Conservation (phyloP, 1,140 invertebrate species). For the Andrena cerasifolii region DNA sequence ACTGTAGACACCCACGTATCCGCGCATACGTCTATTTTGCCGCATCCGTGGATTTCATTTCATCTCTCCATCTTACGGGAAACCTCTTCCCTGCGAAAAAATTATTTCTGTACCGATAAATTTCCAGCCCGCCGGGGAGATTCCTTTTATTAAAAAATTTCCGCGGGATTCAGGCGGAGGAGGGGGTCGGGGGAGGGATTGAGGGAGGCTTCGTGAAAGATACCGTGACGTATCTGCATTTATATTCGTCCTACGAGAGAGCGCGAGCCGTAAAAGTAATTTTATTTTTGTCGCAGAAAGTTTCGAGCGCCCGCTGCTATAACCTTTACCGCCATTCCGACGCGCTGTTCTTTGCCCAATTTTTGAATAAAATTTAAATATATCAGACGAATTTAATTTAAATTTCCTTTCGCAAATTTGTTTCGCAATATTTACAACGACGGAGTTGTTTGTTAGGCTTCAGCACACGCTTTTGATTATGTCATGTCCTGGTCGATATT, state of each 20-base stretch:
- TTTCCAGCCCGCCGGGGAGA: background rate
- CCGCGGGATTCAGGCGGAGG: constrained; percentile 3
- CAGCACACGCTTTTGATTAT: too few species aligned
- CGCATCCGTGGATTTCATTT: constrained; percentile 2
- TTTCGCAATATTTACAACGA: too few species aligned
- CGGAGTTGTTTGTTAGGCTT: too few species aligned
- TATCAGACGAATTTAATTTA: background rate
- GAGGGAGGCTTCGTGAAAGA: background rate
- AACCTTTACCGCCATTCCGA: background rate
- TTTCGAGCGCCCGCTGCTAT: background rate
- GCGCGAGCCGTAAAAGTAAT: constrained; percentile 8
- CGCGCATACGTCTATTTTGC: background rate
- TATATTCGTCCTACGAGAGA: background rate
- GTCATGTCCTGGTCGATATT: too few species aligned
- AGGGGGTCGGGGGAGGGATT: too few species aligned
- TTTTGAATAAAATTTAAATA: background rate
- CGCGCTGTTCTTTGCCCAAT: background rate
- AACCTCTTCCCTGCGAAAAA: background rate
- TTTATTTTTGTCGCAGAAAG: constrained; percentile 7
- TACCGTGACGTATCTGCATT: constrained; percentile 1
- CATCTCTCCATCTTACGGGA: background rate
- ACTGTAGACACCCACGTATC: background rate
- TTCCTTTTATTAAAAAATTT: constrained; percentile 15
- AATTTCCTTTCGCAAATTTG: too few species aligned
- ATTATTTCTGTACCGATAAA: constrained; percentile 11